Evolutionary conservation across 2,797 vertebrate species (phyloP).

Genomic region (Serranus cabrilla): DNA sequence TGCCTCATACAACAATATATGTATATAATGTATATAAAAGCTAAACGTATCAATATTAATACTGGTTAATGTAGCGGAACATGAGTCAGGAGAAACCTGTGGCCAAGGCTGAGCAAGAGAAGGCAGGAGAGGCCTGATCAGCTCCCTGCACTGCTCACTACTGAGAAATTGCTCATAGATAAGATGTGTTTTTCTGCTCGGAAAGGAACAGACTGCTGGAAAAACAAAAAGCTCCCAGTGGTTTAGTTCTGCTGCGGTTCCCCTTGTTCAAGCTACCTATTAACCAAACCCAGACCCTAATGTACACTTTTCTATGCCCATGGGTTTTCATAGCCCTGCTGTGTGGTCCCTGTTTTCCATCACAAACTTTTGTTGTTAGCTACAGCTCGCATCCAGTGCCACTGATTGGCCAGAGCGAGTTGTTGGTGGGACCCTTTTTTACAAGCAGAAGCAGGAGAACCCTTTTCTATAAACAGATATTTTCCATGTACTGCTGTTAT

Average conservation of each 20-base stretch:
- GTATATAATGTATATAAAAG: background rate
- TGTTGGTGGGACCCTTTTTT: slow-evolving; percentile 66
- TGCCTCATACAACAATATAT: background rate
- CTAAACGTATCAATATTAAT: slow-evolving; percentile 1
- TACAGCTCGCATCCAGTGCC: slow-evolving; percentile 68
- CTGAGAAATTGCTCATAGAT: slow-evolving; percentile 22
- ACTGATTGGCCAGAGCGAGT: slow-evolving; percentile 56
- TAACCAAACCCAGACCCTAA: slow-evolving; percentile 64
- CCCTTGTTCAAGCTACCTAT: slow-evolving; percentile 64
- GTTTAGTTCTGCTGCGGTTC: slow-evolving; percentile 52
- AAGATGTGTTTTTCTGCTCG: slow-evolving; percentile 33
- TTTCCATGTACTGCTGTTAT: slow-evolving; percentile 31
- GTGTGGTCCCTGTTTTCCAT: slow-evolving; percentile 84
- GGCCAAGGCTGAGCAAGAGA: slow-evolving; percentile 26
- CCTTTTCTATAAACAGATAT: slow-evolving; percentile 63
- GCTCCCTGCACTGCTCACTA: background rate
- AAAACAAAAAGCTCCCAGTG: slow-evolving; percentile 27
- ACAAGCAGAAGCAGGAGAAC: slow-evolving; percentile 49
- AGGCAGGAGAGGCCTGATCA: slow-evolving; percentile 21
- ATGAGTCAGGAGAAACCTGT: slow-evolving; percentile 12
- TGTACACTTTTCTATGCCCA: slow-evolving; percentile 58
- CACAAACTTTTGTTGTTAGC: slow-evolving; percentile 77
- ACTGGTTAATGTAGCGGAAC: slow-evolving; percentile 29
- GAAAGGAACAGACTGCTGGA: slow-evolving; percentile 21
- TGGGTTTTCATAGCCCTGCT: slow-evolving; percentile 67